phyloP scores from a whole-genome alignment of 2,797 vertebrate species.

The Arnoldichthys spilopterus region DNA sequence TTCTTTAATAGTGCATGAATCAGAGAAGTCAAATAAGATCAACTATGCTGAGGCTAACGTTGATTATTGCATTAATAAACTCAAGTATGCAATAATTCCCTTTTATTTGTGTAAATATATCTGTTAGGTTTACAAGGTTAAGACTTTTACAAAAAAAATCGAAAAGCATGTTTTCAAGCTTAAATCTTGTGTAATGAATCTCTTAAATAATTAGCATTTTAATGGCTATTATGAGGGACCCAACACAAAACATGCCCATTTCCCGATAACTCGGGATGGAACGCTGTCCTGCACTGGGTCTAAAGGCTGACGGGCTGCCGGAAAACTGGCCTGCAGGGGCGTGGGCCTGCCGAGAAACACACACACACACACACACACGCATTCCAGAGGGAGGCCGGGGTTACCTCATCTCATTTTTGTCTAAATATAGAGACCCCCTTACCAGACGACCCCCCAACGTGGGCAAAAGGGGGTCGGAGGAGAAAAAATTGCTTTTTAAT shows the following conservation, averaged over 20 bases:
- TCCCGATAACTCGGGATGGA: neutral
- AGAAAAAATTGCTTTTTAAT: neutral
- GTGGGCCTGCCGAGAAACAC: conserved; percentile 72
- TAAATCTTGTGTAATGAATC: no score
- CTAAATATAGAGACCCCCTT: conserved; percentile 64
- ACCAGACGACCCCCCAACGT: neutral
- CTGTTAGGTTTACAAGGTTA: no score
- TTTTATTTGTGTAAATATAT: no score
- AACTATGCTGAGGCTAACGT: no score
- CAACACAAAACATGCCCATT: neutral
- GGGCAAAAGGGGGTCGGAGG: neutral
- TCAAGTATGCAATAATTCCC: no score
- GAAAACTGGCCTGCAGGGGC: conserved; percentile 50
- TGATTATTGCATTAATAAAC: no score
- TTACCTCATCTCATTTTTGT: conserved; percentile 48
- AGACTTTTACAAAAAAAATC: no score
- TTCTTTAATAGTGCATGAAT: no score
- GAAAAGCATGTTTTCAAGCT: no score
- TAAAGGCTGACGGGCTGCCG: neutral
- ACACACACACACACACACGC: neutral
- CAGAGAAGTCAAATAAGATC: no score
- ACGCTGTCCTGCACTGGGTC: neutral
- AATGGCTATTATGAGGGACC: neutral
- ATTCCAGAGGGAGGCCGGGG: conserved; percentile 38
- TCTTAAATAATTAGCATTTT: neutral